These are phyloP conservation scores for Ormyrus rosae DNA, from an alignment of 2,888 invertebrate genomes.

Conservation along the genomic window DNA sequence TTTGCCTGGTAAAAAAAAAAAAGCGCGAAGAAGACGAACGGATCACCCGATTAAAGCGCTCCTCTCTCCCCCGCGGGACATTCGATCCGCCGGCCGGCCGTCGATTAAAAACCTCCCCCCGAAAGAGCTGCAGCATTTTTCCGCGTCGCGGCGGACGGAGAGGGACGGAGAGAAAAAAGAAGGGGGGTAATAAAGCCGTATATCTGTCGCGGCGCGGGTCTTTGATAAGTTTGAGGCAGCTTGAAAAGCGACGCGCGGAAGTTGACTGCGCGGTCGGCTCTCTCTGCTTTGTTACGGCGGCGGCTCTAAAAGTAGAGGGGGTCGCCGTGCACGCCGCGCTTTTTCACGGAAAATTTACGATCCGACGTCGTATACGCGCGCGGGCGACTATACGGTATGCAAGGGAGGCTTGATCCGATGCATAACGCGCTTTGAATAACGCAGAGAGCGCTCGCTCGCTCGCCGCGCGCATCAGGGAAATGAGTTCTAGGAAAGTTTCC, in stretches of 20 bases:
- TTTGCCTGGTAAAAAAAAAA: no score
- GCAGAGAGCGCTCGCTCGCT: slow-evolving; percentile 15
- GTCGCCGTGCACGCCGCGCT: neutral
- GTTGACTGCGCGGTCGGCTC: slow-evolving; percentile 1
- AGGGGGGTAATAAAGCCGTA: neutral
- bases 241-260: slow-evolving; percentile 22
- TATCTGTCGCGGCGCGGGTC: neutral
- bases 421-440: slow-evolving; percentile 52
- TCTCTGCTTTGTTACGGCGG: slow-evolving; percentile 9
- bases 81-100: no score
- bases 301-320: neutral
- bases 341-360: slow-evolving; percentile 51
- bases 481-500: slow-evolving; percentile 54
- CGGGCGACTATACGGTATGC: neutral
- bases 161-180: neutral
- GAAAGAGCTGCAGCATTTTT: no score
- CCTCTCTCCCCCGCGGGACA: no score
- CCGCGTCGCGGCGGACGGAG: neutral
- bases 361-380: neutral
- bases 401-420: slow-evolving; percentile 34
- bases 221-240: slow-evolving; percentile 23
- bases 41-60: no score
- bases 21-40: no score
- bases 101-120: no score
- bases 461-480: slow-evolving; percentile 53